Base-by-base conservation (phyloP, 2,797 vertebrate genomes). In the Catamblyrhynchus diadema region DNA sequence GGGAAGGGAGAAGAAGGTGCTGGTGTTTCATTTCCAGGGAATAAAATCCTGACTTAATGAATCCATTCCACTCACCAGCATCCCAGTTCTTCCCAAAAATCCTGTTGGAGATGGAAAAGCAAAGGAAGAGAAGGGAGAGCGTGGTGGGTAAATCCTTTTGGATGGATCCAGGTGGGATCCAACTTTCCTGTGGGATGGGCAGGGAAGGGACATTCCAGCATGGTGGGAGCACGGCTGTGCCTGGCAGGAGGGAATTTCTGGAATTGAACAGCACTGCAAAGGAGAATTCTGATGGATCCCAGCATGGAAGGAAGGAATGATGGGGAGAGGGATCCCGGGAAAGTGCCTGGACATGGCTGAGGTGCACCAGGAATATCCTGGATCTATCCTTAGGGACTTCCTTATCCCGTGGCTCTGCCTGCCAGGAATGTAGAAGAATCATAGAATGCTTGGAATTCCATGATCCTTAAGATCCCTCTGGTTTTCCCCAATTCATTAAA, bases 71-170 rank as follows among this genome's bases (percentile, higher is more conserved):
- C 4, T 9, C 59, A 32, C 67, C 4, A 24, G 30, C 30, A 59
- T 42, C 17, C n/a, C 25, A 0, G 32, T 16, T 83, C 35, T 70
- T 86, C 56, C 60, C 45, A 6, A 80, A 95, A 88, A 35, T 32
- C 33, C 30, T 32, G 33, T 60, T 75, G 72, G 85, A 85, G 69
- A 60, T n/a, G 85, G 83, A 88, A 85, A 96, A 92, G 10, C 85
- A 64, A 54, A 78, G 2, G 4, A 12, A 73, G 78, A 42, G 41
- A 57, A 87, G 65, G 21, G 37, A 15, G 23, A 24, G 18, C 0
- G 1, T 21, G 28, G 7, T 61, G 37, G 53, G 54, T 66, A 71
- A 83, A 8, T 85, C 61, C 44, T 87, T 19, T 67, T 48, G 3
- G 0, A 25, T 74, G 41, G 22, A 33, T 48, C 47, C 56, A 1